Evolutionary conservation across 2,797 vertebrate genomes (phyloP).

Genomic region (Eulemur rubriventer): DNA sequence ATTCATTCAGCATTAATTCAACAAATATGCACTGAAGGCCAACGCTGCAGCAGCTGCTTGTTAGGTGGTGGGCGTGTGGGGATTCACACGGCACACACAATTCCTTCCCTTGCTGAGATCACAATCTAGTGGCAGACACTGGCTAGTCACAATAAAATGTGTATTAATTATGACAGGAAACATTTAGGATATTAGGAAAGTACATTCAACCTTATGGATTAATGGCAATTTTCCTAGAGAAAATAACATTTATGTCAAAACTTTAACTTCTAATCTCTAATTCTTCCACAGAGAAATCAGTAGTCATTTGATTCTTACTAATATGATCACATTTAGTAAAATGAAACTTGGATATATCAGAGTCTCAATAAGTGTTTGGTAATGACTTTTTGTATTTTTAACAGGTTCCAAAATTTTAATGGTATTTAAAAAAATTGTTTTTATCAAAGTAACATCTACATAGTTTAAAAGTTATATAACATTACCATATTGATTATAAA

Average conservation of each 20-base stretch:
- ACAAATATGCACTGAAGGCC: not conserved
- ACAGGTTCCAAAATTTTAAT: not conserved
- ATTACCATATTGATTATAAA: not conserved
- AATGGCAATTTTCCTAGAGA: not conserved
- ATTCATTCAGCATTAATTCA: not conserved
- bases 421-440: not conserved
- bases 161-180: not conserved
- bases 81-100: not conserved
- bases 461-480: not conserved
- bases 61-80: accelerated
- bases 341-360: not conserved
- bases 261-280: not conserved
- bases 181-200: not conserved
- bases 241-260: not conserved
- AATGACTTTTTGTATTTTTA: not conserved
- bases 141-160: not conserved
- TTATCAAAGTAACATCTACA: not conserved
- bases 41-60: not conserved
- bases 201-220: not conserved
- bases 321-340: not conserved
- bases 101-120: not conserved
- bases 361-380: not conserved
- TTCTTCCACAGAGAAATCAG: not conserved
- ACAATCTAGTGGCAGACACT: not conserved
- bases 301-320: not conserved